These are phyloP conservation scores for Tipula vernalis DNA, from an alignment of 2,888 invertebrate genomes.

Conservation along the genomic window DNA sequence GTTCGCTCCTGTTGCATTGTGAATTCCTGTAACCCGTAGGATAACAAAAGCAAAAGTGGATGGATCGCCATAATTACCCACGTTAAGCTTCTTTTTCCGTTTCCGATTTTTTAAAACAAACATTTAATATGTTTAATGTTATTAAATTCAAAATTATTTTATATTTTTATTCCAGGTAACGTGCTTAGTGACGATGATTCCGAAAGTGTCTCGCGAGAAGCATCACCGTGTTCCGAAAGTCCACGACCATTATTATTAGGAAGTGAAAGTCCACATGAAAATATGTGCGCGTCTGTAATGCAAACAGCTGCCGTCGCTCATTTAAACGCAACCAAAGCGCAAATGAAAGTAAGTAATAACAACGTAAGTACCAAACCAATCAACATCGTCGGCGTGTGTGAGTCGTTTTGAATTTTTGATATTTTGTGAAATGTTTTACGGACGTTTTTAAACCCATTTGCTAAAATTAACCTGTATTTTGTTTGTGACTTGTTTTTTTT, in stretches of 20 bases:
- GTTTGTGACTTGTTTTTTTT: not conserved
- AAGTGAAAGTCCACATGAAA: slow-evolving; percentile 29
- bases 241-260: slow-evolving; percentile 28
- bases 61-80: too few relatives aligned
- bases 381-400: not conserved
- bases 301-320: not conserved
- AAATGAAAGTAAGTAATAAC: slow-evolving; percentile 5
- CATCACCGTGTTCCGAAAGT: slow-evolving; percentile 57
- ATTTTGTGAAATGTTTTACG: not conserved
- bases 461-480: not conserved
- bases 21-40: too few relatives aligned
- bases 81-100: too few relatives aligned
- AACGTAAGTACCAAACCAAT: not conserved
- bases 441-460: not conserved
- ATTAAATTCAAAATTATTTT: too few relatives aligned
- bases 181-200: slow-evolving; percentile 47
- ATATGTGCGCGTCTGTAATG: slow-evolving; percentile 27
- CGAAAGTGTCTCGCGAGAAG: slow-evolving; percentile 54
- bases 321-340: not conserved
- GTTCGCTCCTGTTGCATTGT: too few relatives aligned
- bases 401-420: not conserved
- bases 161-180: slow-evolving; percentile 18
- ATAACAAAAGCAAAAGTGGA: too few relatives aligned
- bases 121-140: too few relatives aligned
- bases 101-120: too few relatives aligned